Evolutionary conservation across 2,797 vertebrate genomes (phyloP), one percentile per base, ranked within the genome.

Genomic region (Oryzias sinensis): DNA sequence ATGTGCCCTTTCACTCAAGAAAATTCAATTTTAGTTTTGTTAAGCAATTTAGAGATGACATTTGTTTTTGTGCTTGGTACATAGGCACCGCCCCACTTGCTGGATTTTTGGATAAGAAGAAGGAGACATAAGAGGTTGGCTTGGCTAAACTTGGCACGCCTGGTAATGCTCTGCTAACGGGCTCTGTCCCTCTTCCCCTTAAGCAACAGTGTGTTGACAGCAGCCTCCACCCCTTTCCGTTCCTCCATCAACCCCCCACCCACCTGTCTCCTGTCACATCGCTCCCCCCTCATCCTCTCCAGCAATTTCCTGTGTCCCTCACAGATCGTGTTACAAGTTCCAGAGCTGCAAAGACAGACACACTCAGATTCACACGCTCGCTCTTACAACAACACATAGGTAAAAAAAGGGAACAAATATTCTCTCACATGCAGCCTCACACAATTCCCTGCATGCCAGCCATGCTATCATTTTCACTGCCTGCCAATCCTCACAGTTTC

Each of bases 281-380:
- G 53, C 78, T 64, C 43, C 73, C 76, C 73, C 66, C 62, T 60
- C 70, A 69, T 84, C 74, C 77, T 80, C 73, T 64, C 90, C 90
- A 92, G 92, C 90, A 92, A 95, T 95, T 95, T 97, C 94, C 94
- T 94, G 93, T 94, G 93, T 74, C 91, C 93, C 93, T 93, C 92
- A 75, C 88, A 91, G 91, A 93, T 94, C 87, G 72, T 90, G 91
- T 91, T 93, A 84, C 90, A 85, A 91, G 89, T 88, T 93, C 89
- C 88, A 84, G 71, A 83, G 82, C 15, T 68, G 71, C 72, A 69
- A 56, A 81, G 0, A 27, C 71, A 53, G 56, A 47, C 58, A 65
- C 67, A n/a, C 33, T 37, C 53, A n/a, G 47, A n/a, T 45, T 40
- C 53, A 55, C 49, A 49, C 13, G 14, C 66, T 48, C 24, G 18